Percentiles rank a stretch among this genome's conserved stretches.
Evolutionary conservation across 2,113 vertebrate species (phyloP).

Genomic region (Etia nguti): DNA sequence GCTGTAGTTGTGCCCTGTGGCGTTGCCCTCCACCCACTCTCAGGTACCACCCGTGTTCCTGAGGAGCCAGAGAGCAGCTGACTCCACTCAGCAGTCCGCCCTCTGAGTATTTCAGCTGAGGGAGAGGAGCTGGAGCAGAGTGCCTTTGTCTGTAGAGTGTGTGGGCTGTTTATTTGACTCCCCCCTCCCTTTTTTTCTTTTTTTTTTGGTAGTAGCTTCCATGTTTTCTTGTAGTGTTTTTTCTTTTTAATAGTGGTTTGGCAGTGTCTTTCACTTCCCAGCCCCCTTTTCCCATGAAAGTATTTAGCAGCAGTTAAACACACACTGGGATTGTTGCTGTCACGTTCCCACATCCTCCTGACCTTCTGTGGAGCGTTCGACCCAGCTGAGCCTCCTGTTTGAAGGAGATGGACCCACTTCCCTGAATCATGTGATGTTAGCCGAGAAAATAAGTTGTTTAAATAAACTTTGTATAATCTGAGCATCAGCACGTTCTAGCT

Average conservation of each 20-base stretch:
- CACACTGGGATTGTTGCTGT: neutral
- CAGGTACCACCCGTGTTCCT: neutral
- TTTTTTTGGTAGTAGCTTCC: neutral
- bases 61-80: neutral
- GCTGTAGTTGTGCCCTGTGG: neutral
- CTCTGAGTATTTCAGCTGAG: neutral
- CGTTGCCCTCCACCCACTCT: neutral
- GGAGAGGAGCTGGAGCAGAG: neutral
- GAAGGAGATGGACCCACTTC: neutral
- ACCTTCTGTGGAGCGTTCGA: neutral
- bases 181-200: fast-evolving
- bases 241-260: neutral
- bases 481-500: neutral
- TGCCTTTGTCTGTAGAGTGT: neutral
- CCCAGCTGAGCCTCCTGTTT: neutral
- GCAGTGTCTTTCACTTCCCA: neutral
- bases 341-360: neutral
- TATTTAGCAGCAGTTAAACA: neutral
- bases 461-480: neutral
- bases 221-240: neutral
- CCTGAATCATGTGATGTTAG: too few species aligned
- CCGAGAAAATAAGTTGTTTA: neutral
- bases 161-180: neutral
- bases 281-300: neutral
- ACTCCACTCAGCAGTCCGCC: neutral